These are phyloP conservation scores for Drosophila oshimai DNA, from an alignment of 1,140 invertebrate genomes.

Conservation along the genomic window DNA sequence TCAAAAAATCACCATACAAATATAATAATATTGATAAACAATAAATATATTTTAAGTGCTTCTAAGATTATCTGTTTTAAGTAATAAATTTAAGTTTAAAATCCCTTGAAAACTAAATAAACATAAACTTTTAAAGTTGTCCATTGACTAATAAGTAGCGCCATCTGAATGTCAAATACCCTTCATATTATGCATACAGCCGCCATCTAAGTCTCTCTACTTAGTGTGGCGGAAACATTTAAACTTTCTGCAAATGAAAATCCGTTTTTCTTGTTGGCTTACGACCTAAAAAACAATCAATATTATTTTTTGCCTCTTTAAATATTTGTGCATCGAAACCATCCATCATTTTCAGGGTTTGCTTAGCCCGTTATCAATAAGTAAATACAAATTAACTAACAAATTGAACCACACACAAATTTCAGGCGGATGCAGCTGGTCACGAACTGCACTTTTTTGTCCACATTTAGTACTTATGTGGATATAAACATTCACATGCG, in stretches of 20 bases:
- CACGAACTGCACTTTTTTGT: conserved; percentile 7
- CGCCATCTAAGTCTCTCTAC: not conserved
- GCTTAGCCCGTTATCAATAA: conserved; percentile 1
- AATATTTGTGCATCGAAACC: not conserved
- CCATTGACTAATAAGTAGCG: not conserved
- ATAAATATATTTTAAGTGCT: not conserved
- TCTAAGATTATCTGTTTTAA: not conserved
- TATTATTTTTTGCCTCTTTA: not conserved
- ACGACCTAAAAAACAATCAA: not conserved
- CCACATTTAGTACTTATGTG: not conserved
- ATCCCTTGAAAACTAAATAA: too few relatives aligned
- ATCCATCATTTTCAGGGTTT: not conserved
- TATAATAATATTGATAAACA: conserved; percentile 1
- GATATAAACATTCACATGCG: not conserved
- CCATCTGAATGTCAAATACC: not conserved
- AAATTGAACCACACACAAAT: conserved; percentile 23
- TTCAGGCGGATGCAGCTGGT: conserved; percentile 24
- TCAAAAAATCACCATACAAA: not conserved
- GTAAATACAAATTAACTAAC: conserved; percentile 28
- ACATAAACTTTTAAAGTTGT: too few relatives aligned
- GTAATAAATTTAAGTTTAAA: too few relatives aligned
- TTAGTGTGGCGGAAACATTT: not conserved
- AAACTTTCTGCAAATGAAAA: not conserved
- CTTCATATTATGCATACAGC: not conserved
- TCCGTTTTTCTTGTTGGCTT: not conserved